These are phyloP conservation scores for Brenthis ino DNA, from an alignment of 2,888 invertebrate species.

Conservation along the genomic window DNA sequence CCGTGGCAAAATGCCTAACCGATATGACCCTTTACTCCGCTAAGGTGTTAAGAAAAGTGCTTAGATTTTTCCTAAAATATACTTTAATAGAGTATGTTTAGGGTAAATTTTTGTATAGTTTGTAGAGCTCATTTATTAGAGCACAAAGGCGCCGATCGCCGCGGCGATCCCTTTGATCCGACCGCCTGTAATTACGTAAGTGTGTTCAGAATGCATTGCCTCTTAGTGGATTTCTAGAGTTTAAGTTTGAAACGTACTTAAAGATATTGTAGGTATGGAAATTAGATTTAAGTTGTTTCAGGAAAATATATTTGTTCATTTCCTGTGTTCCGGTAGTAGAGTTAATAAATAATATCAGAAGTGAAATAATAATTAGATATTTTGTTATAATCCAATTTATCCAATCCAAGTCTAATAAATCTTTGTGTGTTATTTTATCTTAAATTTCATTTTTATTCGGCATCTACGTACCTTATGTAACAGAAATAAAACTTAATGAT, in stretches of 20 bases:
- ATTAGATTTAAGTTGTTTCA: slow-evolving; percentile 13
- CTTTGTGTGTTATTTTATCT: too few species aligned
- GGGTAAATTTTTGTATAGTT: slow-evolving; percentile 40
- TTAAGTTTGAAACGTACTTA: slow-evolving; percentile 38
- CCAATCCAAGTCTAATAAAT: too few species aligned
- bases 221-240: slow-evolving; percentile 43
- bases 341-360: neutral
- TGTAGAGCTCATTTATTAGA: slow-evolving; percentile 69
- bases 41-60: slow-evolving; percentile 77
- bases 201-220: slow-evolving; percentile 53
- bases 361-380: too few species aligned
- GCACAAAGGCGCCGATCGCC: slow-evolving; percentile 74
- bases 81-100: slow-evolving; percentile 25
- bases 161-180: slow-evolving; percentile 74
- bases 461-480: too few species aligned
- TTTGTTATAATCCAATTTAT: too few species aligned
- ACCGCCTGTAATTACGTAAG: slow-evolving; percentile 75
- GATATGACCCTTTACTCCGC: slow-evolving; percentile 76
- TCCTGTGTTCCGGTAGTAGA: neutral
- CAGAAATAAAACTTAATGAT: too few species aligned
- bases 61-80: slow-evolving; percentile 34
- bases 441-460: too few species aligned
- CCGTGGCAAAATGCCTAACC: slow-evolving; percentile 82
- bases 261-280: slow-evolving; percentile 24
- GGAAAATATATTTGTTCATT: neutral